Evolutionary conservation across 2,888 invertebrate genomes (phyloP), one percentile per base, ranked within the genome.

Genomic region (Hetaerina titia): DNA sequence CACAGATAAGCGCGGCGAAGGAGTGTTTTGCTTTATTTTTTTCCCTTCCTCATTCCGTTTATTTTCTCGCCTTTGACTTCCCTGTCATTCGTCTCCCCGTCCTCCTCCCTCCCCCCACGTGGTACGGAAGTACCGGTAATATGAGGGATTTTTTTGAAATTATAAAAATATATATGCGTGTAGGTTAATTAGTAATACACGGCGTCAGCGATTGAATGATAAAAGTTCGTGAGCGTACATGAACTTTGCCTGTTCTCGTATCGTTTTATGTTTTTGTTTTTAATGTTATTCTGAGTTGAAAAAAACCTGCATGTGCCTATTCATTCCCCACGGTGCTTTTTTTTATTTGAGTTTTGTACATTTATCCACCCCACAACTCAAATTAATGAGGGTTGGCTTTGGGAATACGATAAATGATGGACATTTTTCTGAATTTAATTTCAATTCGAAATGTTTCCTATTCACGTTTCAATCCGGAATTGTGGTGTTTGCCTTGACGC

Each of bases 1-100:
- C 92, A 92, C 22, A 13, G 92, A 92, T 92, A 92, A 92, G 92
- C 64, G 45, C 56, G 90, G 15, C 60, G 64, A 64, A 64, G 56
- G 15, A 58, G 69, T n/a, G 22, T 81, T 31, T 81, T 13, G 25
- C 31, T 81, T 81, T 13, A n/a, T 31, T 6, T 31, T 81, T 31
- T 81, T 81, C 11, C 7, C 81, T n/a, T n/a, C 13, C 81, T 81
- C 81, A 2, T 15, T 13, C 22, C 15, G 69, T 69, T 69, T 69
- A 22, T 22, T n/a, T 22, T 45, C 45, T 45, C 45, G 45, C 45
- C 45, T 45, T 45, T 69, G 4, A 69, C 69, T 22, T 19, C 22
- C 69, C n/a, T 69, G 22, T 45, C 45, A 45, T 45, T 45, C 45
- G 45, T 90, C 31, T 90, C 63, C 64, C 19, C 90, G 31, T 64